Conservation (phyloP, 2,113 vertebrate genomes). For the Syngnathoides biaculeatus region DNA sequence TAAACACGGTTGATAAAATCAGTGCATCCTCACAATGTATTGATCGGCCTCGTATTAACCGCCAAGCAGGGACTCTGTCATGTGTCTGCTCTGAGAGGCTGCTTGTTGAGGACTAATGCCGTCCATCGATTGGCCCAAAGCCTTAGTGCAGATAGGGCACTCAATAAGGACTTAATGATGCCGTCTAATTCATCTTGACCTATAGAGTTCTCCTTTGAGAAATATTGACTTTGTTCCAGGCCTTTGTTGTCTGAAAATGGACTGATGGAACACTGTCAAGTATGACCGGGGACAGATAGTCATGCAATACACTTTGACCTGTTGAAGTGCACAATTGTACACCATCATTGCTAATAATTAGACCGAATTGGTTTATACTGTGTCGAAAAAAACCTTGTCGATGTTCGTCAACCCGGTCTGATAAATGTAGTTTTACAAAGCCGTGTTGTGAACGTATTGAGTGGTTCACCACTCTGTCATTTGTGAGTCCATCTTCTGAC, state of each 20-base stretch:
- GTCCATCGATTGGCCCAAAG: conserved; percentile 54
- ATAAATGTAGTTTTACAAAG: conserved; percentile 2
- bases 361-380: no score
- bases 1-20: conserved; percentile 16
- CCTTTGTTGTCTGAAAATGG: conserved; percentile 26
- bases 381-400: no score
- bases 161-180: conserved; percentile 45
- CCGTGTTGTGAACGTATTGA: background rate
- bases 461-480: conserved; percentile 22
- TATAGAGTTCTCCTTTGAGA: conserved; percentile 20
- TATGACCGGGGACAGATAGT: background rate
- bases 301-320: background rate
- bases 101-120: conserved; percentile 44
- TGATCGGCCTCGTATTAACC: conserved; percentile 31
- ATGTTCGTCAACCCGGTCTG: background rate
- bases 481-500: conserved; percentile 59
- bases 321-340: background rate
- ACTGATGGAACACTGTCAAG: background rate
- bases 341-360: no score
- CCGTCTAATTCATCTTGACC: conserved; percentile 36
- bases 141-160: conserved; percentile 34
- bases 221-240: conserved; percentile 9
- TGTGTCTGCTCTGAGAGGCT: conserved; percentile 38
- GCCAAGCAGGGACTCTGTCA: conserved; percentile 9
- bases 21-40: conserved; percentile 21